Percentiles rank a stretch among this genome's conserved stretches.
Conservation (phyloP, 2,888 invertebrate species). For the Prenolepis imparis region DNA sequence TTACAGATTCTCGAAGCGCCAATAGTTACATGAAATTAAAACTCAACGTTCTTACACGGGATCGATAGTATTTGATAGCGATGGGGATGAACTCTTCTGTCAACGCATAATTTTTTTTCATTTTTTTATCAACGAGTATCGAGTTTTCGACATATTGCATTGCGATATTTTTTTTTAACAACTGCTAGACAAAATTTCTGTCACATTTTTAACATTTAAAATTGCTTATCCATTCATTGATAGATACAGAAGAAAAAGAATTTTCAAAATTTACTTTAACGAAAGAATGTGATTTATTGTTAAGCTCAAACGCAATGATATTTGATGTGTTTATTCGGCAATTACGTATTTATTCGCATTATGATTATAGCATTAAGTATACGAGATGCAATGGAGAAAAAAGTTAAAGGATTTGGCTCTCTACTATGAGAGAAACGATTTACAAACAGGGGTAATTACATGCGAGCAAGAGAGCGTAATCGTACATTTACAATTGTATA, state of each 20-base stretch:
- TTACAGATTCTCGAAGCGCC: neutral
- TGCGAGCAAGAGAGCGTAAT: constrained; percentile 13
- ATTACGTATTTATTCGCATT: constrained; percentile 11
- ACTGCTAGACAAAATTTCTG: too few species aligned
- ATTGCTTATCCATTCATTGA: too few species aligned
- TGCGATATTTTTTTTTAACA: too few species aligned
- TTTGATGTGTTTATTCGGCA: neutral
- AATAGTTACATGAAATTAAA: neutral
- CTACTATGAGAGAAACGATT: neutral
- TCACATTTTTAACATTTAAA: too few species aligned
- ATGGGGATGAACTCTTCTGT: too few species aligned
- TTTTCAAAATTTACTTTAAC: neutral
- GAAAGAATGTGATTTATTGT: neutral
- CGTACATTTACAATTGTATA: constrained; percentile 32
- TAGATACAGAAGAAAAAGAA: too few species aligned
- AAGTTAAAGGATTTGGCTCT: neutral
- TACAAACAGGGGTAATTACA: constrained; percentile 33
- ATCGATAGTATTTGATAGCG: constrained; percentile 1
- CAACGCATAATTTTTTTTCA: too few species aligned
- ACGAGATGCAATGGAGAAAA: neutral
- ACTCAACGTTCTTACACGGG: neutral
- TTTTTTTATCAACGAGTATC: too few species aligned
- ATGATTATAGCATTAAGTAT: neutral
- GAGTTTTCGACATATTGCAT: too few species aligned
- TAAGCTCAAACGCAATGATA: neutral